phyloP scores from a whole-genome alignment of 2,888 invertebrate species.

The Autographa gamma region DNA sequence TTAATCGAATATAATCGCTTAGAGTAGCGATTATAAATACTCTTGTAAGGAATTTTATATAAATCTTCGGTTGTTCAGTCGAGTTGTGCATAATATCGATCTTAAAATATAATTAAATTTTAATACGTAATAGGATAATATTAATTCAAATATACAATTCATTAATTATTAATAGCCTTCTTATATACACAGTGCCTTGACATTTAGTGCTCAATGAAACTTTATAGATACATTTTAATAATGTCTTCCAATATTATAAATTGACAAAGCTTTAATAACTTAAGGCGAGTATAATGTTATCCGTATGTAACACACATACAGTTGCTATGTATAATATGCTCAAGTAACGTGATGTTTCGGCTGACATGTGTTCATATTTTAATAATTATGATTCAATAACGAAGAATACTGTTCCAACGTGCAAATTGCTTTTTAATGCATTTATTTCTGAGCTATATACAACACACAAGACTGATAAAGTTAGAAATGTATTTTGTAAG shows the following conservation, averaged over 20 bases:
- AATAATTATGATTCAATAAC: constrained; percentile 62
- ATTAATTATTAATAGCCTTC: background rate
- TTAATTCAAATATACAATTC: constrained; percentile 18
- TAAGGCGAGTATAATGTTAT: constrained; percentile 16
- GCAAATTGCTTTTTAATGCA: constrained; percentile 82
- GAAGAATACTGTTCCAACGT: constrained; percentile 59
- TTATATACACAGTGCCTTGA: constrained; percentile 38
- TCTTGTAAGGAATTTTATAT: constrained; percentile 20
- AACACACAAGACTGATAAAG: constrained; percentile 88
- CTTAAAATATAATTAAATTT: constrained; percentile 13
- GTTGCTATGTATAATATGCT: constrained; percentile 59
- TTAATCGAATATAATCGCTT: constrained; percentile 23
- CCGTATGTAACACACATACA: constrained; percentile 10
- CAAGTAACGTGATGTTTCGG: constrained; percentile 76
- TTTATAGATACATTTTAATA: constrained; percentile 29
- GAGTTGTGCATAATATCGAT: constrained; percentile 41
- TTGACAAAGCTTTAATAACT: constrained; percentile 26
- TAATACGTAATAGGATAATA: constrained; percentile 29
- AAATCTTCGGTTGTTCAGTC: constrained; percentile 41
- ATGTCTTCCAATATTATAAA: constrained; percentile 16
- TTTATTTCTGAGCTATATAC: constrained; percentile 87
- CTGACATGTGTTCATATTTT: constrained; percentile 66
- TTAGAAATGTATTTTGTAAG: constrained; percentile 84
- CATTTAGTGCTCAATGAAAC: constrained; percentile 43
- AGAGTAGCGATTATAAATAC: constrained; percentile 32